These are phyloP conservation scores for Lochmaea crataegi DNA, from an alignment of 2,888 invertebrate genomes.

Conservation along the genomic window DNA sequence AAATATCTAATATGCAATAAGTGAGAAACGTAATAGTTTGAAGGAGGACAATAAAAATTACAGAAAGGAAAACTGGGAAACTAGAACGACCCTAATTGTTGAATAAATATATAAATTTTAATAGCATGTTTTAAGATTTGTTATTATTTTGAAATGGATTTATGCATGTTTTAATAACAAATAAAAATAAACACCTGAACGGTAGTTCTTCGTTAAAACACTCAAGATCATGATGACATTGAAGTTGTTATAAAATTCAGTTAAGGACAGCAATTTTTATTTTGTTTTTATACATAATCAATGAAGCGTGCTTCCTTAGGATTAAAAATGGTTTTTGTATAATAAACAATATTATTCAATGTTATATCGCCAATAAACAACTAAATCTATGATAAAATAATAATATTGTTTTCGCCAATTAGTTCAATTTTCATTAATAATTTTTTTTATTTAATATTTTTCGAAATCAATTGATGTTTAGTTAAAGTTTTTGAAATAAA, in stretches of 20 bases:
- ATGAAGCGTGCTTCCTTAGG: conserved; percentile 27
- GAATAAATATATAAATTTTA: background rate
- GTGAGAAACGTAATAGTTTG: background rate
- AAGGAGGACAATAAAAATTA: too few species aligned
- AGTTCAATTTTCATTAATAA: too few species aligned
- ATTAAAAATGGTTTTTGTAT: conserved; percentile 22
- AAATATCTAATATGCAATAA: background rate
- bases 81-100: too few species aligned
- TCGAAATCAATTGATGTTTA: background rate
- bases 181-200: background rate
- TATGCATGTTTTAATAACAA: conserved; percentile 4
- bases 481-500: background rate
- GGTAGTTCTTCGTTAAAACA: conserved; percentile 1
- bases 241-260: conserved; percentile 29
- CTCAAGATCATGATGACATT: conserved; percentile 25
- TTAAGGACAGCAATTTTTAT: conserved; percentile 25
- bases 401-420: too few species aligned
- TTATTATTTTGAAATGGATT: background rate
- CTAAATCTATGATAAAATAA: background rate
- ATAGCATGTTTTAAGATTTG: background rate
- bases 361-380: conserved; percentile 17
- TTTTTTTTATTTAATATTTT: too few species aligned
- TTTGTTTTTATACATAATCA: conserved; percentile 27
- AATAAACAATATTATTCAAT: conserved; percentile 25
- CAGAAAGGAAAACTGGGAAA: too few species aligned